Percentiles rank a stretch among this genome's conserved stretches.
Conservation (phyloP, 2,113 vertebrate species). For the Lycocorax pyrrhopterus region DNA sequence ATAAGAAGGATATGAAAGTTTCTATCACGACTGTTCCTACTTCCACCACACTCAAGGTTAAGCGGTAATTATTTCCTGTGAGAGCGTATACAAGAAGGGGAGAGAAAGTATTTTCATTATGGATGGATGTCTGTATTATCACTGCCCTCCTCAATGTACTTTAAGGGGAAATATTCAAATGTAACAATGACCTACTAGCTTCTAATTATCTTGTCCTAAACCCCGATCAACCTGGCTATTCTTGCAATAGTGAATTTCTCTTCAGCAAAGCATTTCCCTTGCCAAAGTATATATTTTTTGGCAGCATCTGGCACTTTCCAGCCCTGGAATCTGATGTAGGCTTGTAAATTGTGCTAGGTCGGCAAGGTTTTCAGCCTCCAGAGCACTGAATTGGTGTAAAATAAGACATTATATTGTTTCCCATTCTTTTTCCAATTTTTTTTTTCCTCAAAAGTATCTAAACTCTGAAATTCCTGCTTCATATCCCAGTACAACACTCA, state of each 20-base stretch:
- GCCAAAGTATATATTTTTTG: conserved; percentile 74
- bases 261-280: conserved; percentile 67
- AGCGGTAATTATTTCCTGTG: neutral
- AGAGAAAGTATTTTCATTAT: neutral
- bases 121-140: neutral
- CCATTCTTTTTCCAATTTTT: conserved; percentile 16
- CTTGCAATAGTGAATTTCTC: conserved; percentile 59
- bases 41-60: neutral
- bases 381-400: conserved; percentile 65
- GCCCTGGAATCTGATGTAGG: conserved; percentile 67
- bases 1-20: neutral
- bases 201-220: conserved; percentile 68
- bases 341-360: conserved; percentile 72
- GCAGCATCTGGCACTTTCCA: conserved; percentile 62
- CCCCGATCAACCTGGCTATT: conserved; percentile 59
- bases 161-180: neutral
- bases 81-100: neutral
- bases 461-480: conserved; percentile 26
- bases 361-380: conserved; percentile 58
- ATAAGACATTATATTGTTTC: conserved; percentile 65
- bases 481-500: neutral
- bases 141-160: neutral
- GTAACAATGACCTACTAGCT: conserved; percentile 29
- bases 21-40: neutral
- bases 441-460: conserved; percentile 46